Percentiles rank a stretch among this genome's conserved stretches.
Conservation (phyloP, 2,888 invertebrate species). For the Agrochola litura region DNA sequence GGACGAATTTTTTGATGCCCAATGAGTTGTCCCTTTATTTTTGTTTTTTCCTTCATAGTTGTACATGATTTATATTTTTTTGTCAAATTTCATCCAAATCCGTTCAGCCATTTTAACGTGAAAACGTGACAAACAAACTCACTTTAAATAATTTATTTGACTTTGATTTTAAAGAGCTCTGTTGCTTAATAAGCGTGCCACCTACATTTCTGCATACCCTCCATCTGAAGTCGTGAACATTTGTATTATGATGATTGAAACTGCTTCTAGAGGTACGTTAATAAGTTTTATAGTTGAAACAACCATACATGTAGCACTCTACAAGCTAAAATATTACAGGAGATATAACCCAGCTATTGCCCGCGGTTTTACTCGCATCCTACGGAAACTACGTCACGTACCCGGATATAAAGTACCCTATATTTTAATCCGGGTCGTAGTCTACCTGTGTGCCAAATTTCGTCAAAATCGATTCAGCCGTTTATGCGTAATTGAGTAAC, state of each 20-base stretch:
- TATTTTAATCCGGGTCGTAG: not conserved
- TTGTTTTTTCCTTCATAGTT: no score
- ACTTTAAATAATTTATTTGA: no score
- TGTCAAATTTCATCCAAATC: no score
- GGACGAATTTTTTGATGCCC: no score
- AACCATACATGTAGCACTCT: not conserved
- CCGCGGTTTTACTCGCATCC: not conserved
- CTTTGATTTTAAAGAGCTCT: not conserved
- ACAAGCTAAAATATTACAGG: conserved; percentile 4
- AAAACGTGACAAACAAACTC: no score
- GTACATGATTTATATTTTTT: no score
- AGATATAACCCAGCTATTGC: not conserved
- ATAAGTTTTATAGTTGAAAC: conserved; percentile 38
- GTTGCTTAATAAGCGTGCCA: not conserved
- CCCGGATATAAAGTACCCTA: not conserved
- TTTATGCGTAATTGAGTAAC: not conserved
- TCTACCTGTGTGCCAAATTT: not conserved
- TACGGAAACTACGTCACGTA: not conserved
- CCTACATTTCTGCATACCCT: conserved; percentile 8
- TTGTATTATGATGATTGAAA: conserved; percentile 34
- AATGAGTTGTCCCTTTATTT: no score
- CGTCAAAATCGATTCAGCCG: not conserved
- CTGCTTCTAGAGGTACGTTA: not conserved
- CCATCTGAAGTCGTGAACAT: conserved; percentile 10
- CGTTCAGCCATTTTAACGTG: no score